A percentile compares a stretch with the other conserved stretches of the same genome.
These are phyloP conservation scores for Scaptodrosophila latifasciaeformis DNA, from an alignment of 2,888 invertebrate genomes.

Conservation along the genomic window DNA sequence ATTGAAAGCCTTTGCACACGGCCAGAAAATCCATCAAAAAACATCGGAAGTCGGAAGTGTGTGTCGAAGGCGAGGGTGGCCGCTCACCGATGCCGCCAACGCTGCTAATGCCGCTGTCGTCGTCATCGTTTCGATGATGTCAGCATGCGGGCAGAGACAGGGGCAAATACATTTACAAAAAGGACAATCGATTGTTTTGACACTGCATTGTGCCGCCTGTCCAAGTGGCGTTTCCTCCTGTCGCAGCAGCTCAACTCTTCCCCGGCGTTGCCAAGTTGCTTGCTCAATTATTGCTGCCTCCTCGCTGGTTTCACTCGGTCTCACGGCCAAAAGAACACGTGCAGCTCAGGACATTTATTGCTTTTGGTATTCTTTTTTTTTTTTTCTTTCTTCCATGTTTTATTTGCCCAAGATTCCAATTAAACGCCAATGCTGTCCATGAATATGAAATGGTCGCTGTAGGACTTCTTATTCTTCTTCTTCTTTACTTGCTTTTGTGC, in stretches of 20 bases:
- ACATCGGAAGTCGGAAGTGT: conserved; percentile 56
- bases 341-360: conserved; percentile 75
- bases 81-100: conserved; percentile 26
- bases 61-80: too few species aligned
- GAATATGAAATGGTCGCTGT: conserved; percentile 4
- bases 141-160: conserved; percentile 41
- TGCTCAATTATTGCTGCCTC: conserved; percentile 49
- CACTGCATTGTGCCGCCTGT: conserved; percentile 38
- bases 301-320: conserved; percentile 15
- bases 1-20: conserved; percentile 38
- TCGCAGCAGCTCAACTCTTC: conserved; percentile 5
- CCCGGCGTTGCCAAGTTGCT: conserved; percentile 30
- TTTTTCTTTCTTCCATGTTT: conserved; percentile 64
- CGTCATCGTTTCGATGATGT: conserved; percentile 49
- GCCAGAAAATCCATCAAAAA: conserved; percentile 43
- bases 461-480: neutral
- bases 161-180: conserved; percentile 37
- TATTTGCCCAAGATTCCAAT: conserved; percentile 67
- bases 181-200: conserved; percentile 67
- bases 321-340: conserved; percentile 60
- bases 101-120: conserved; percentile 1
- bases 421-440: conserved; percentile 54
- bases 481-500: too few species aligned
- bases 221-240: conserved; percentile 11
- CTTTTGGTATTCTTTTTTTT: conserved; percentile 67